Evolutionary conservation across 23 tunicate genomes (phyloP).

Genomic region (Halocynthia aurantium): DNA sequence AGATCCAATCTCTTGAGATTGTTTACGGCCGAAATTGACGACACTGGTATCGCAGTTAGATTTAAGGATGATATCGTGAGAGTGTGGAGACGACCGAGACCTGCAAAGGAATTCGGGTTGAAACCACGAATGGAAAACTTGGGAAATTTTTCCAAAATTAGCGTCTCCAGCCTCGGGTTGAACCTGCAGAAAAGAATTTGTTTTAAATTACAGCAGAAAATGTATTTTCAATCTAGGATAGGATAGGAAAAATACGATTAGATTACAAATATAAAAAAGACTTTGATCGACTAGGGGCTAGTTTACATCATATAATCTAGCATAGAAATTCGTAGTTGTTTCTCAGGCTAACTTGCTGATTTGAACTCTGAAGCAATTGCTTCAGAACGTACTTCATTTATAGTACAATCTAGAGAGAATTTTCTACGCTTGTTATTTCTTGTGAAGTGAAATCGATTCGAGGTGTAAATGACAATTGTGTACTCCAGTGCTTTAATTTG

Average conservation of each 20-base stretch:
- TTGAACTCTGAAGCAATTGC: no score
- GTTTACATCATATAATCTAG: no score
- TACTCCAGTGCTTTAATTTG: no score
- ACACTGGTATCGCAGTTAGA: conserved; percentile 9
- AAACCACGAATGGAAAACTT: conserved; percentile 1
- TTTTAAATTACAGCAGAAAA: not conserved
- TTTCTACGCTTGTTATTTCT: no score
- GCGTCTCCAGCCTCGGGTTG: not conserved
- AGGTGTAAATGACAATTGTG: no score
- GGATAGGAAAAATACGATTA: not conserved
- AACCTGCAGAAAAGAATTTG: not conserved
- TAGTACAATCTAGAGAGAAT: no score
- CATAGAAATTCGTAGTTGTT: no score
- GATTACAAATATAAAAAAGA: no score
- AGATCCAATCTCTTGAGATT: conserved; percentile 15
- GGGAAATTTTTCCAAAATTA: conserved; percentile 6
- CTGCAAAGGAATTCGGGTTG: not conserved
- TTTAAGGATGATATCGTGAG: conserved; percentile 13
- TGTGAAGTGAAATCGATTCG: no score
- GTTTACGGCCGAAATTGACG: not conserved
- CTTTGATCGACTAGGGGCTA: no score
- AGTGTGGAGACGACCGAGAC: not conserved
- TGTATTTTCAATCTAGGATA: not conserved
- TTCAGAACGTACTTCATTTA: no score
- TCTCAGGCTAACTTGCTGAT: no score